Percentiles rank a stretch among this genome's conserved stretches.
Conservation (phyloP, 2,113 vertebrate genomes). For the Verasper variegatus region DNA sequence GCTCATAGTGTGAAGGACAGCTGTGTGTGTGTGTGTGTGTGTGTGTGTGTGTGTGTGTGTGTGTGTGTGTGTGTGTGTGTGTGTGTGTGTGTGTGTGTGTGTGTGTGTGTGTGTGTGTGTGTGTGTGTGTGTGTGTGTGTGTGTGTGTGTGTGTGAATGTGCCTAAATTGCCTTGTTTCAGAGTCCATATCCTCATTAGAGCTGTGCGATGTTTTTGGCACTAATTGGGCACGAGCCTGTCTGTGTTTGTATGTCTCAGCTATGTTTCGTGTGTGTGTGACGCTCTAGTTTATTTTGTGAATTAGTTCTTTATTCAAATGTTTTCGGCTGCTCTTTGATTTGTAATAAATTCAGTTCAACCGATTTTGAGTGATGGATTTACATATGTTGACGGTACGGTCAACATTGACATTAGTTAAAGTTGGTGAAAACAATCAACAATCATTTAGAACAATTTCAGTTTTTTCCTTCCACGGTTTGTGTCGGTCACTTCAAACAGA, state of each 20-base stretch:
- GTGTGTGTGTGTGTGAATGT: constrained; percentile 3
- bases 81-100: constrained; percentile 31
- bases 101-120: constrained; percentile 37
- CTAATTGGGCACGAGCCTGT: constrained; percentile 63
- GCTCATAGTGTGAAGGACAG: constrained; percentile 75
- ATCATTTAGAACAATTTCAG: no score
- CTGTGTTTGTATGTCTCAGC: constrained; percentile 10
- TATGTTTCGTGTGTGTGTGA: constrained; percentile 15
- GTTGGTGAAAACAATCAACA: no score
- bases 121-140: constrained; percentile 20
- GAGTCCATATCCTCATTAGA: constrained; percentile 72
- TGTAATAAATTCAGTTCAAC: background rate
- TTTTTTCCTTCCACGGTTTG: background rate
- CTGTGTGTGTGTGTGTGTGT: constrained; percentile 49
- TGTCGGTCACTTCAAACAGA: no score
- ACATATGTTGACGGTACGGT: no score
- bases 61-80: background rate
- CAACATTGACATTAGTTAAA: no score
- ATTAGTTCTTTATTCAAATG: constrained; percentile 26
- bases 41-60: constrained; percentile 17
- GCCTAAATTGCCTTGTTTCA: constrained; percentile 61
- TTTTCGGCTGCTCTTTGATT: background rate
- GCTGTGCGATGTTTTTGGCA: constrained; percentile 72
- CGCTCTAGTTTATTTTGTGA: constrained; percentile 2
- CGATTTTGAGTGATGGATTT: no score